These are phyloP conservation scores for Belonocnema kinseyi DNA, from an alignment of 1,140 invertebrate genomes.

Conservation along the genomic window DNA sequence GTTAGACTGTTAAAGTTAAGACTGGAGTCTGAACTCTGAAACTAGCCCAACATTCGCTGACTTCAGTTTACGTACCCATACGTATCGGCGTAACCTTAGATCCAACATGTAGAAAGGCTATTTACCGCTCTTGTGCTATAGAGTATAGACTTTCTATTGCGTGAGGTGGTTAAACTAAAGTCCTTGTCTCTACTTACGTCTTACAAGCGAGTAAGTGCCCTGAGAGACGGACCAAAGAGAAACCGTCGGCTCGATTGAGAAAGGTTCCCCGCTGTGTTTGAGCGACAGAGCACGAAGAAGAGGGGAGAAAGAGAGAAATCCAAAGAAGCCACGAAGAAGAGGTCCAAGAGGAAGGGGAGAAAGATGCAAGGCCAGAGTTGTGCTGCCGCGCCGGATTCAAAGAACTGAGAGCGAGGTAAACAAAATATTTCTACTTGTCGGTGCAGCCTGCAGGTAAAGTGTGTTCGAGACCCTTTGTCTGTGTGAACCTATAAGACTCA, in stretches of 20 bases:
- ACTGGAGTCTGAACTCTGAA: neutral
- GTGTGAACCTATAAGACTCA: constrained; percentile 33
- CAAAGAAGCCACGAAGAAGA: constrained; percentile 22
- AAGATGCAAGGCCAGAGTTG: constrained; percentile 54
- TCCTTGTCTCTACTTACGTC: constrained; percentile 20
- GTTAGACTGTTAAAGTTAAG: neutral
- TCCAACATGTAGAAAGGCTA: neutral
- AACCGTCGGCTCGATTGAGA: constrained; percentile 60
- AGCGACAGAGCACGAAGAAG: constrained; percentile 40
- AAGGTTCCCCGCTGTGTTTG: constrained; percentile 58
- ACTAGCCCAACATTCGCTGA: neutral
- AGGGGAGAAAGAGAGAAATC: constrained; percentile 24
- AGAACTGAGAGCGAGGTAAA: constrained; percentile 73
- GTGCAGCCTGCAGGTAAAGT: constrained; percentile 37
- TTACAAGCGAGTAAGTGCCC: constrained; percentile 30
- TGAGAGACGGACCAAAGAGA: constrained; percentile 37
- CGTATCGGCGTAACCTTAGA: neutral
- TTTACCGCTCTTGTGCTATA: neutral
- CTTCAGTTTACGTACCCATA: neutral
- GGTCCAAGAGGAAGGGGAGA: constrained; percentile 35
- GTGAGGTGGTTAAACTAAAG: constrained; percentile 3
- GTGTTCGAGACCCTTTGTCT: constrained; percentile 39
- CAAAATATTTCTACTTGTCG: constrained; percentile 70
- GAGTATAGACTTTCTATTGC: constrained; percentile 11
- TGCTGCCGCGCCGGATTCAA: constrained; percentile 66